Evolutionary conservation across 1,140 invertebrate species (phyloP), one percentile per base, ranked within the genome.

Genomic region (Diabrotica undecimpunctata): DNA sequence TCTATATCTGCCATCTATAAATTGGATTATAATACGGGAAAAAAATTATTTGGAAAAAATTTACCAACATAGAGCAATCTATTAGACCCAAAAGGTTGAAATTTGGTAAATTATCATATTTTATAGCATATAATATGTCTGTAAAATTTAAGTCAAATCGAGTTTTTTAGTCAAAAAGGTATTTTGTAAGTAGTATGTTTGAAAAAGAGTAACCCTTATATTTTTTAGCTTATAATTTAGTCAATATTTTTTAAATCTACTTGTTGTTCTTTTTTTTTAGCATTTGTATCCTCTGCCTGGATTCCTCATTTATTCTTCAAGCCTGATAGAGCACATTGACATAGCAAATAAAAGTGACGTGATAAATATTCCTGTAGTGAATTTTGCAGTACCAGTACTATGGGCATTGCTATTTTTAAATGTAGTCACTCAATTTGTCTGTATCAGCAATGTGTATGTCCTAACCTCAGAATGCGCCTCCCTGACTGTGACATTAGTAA

Each of bases 391-490:
- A 11, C 95, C 96, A 6, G 82, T 85, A 70, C 83, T 93, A 73
- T 87, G 95, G 73, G 65, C 90, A 10, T 96, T 90, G 80, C 82
- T 99, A 50, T 75, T 93, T 57, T 88, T 90, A 53, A 98, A 98
- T 80, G 88, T 94, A 13, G 65, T 96, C 0, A 94, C 96, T 7
- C 96, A 98, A 86, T 98, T 94, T 84, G 75, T 97, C 54, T 99
- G 97, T 77, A 97, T 98, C 63, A 89, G 91, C 73, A 94, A 94
- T 9, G 97, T 99, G 2, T 99, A 97, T 75, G 85, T 91, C 12
- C 83, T 99, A 73, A 98, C 95, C 3, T 93, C 96, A 0, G 94
- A 97, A 78, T 97, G 95, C 76, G 87, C 92, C 7, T 97, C 96
- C 0, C 78, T 99, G 10, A 96, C 95, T 0, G 96, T 99, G 0